Conservation (phyloP, 1,140 invertebrate genomes). For the Drosophila ironensis region DNA sequence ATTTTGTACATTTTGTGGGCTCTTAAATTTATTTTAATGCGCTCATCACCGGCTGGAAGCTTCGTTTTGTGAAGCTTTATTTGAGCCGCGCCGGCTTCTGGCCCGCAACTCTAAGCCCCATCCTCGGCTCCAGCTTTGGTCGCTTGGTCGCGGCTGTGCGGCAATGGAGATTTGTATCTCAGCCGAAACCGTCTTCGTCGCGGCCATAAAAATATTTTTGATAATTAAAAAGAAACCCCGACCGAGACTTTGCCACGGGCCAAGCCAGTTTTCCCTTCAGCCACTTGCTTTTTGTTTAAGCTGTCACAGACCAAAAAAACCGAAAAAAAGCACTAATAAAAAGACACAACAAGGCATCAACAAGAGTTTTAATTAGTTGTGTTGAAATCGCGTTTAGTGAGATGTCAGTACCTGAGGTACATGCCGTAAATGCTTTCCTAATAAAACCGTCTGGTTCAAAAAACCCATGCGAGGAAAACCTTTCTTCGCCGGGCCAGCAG, state of each 20-base stretch:
- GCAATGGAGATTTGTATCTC: constrained; percentile 48
- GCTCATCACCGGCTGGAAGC: constrained; percentile 51
- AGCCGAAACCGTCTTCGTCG: constrained; percentile 23
- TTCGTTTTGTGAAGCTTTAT: constrained; percentile 47
- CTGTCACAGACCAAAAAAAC: constrained; percentile 1
- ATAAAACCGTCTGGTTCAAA: constrained; percentile 44
- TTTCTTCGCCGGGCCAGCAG: not conserved
- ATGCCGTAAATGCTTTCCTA: constrained; percentile 36
- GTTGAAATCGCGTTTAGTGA: constrained; percentile 46
- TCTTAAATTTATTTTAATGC: constrained; percentile 71
- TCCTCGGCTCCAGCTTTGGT: constrained; percentile 8
- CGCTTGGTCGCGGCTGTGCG: not conserved
- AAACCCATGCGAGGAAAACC: constrained; percentile 22
- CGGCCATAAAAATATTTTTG: constrained; percentile 67
- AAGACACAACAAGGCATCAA: not conserved
- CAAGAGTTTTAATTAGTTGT: constrained; percentile 58
- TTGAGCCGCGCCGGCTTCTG: constrained; percentile 50
- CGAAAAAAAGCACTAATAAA: not conserved
- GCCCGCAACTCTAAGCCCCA: constrained; percentile 7
- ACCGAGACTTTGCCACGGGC: constrained; percentile 63
- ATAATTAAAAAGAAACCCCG: constrained; percentile 75
- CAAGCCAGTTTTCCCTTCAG: constrained; percentile 59
- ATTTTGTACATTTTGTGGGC: constrained; percentile 50
- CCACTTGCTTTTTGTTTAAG: constrained; percentile 52
- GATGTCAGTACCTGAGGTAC: constrained; percentile 29